Evolutionary conservation across 1,140 invertebrate genomes (phyloP), one percentile per base, ranked within the genome.

Genomic region (Tetragonula clypearis): DNA sequence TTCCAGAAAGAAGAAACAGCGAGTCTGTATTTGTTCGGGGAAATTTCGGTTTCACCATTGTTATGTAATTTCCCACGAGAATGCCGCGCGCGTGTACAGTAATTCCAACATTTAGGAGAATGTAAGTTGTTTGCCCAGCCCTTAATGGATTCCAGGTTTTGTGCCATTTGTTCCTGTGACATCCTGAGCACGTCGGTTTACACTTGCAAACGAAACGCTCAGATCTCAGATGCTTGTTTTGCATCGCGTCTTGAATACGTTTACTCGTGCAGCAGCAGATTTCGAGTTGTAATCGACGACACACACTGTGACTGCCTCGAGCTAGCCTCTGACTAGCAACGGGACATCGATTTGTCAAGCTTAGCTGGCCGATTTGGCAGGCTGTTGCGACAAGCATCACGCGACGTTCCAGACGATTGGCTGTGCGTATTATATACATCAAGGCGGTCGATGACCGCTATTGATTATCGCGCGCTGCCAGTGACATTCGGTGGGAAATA

Each of bases 381-480:
- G 23, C 35, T 58, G 62, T 84, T 68, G 69, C 69, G 30, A 71
- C 58, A 60, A 41, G 19, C 55, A 75, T 56, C 73, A 30, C 21
- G 35, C 80, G 49, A 83, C 66, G 68, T 89, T 80, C 49, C 80
- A 74, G 77, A 76, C 77, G 75, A 80, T 89, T 89, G 82, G 58
- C 23, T 23, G 30, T 26, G 11, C 35, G 49, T 82, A 87, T 77
- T 65, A 21, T 58, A 68, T 21, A 35, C 35, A 35, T 35, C 35
- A 4, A 66, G 62, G 56, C 15, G 26, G 62, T 49, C 49, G 30
- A 23, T 49, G 49, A 82, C 62, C 76, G 79, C 76, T 82, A 90
- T 90, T 82, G 86, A 90, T 90, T 89, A 86, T 89, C 82, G 58
- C 58, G 62, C 79, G 60, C 76, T 89, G 82, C 66, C 80, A 72